Evolutionary conservation across 2,113 vertebrate genomes (phyloP).

Genomic region (Gopherus evgoodei): DNA sequence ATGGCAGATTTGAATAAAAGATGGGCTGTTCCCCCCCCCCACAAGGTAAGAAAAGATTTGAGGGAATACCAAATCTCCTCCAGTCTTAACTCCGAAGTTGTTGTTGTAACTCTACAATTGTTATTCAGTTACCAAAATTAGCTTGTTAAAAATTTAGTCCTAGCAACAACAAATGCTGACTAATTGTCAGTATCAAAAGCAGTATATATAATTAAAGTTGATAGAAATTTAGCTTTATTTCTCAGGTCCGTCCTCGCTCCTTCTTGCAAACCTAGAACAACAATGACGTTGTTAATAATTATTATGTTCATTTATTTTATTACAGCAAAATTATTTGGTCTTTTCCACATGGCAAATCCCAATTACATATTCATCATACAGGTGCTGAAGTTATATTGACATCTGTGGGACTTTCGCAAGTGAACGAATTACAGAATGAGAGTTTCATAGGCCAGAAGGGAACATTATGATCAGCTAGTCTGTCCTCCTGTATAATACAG

Average conservation of each 20-base stretch:
- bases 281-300: neutral
- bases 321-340: neutral
- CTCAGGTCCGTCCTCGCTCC: neutral
- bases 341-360: neutral
- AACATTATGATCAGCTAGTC: too few relatives aligned
- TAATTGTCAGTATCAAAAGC: neutral
- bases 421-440: neutral
- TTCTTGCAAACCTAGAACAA: neutral
- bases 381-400: neutral
- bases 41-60: fast-evolving
- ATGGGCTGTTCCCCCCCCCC: too few relatives aligned
- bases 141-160: neutral
- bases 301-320: neutral
- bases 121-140: neutral
- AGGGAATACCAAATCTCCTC: neutral
- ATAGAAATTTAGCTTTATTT: neutral
- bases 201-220: neutral
- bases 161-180: neutral
- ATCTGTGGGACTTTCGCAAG: neutral
- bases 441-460: too few relatives aligned
- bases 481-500: too few relatives aligned
- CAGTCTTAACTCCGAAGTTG: neutral
- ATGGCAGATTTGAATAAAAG: neutral
- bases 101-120: neutral
- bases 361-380: neutral